These are phyloP conservation scores for Entomyzon cyanotis DNA, from an alignment of 2,113 vertebrate genomes.

Conservation along the genomic window DNA sequence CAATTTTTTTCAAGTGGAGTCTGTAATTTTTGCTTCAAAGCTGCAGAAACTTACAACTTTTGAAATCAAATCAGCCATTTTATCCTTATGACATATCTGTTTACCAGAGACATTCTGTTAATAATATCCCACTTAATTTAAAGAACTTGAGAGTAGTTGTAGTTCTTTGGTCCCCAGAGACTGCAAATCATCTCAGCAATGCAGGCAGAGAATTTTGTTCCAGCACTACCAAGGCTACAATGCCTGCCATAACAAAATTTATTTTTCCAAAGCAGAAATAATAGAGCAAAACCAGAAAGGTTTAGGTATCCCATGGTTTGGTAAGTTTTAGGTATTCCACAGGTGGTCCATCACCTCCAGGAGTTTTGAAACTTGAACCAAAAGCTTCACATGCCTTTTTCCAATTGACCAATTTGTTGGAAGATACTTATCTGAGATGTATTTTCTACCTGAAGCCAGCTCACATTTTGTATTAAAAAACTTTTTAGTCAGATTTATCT, in stretches of 20 bases:
- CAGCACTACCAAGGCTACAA: background rate
- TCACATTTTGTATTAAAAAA: background rate
- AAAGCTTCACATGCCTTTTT: background rate
- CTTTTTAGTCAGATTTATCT: background rate
- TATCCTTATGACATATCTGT: background rate
- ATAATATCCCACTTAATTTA: background rate
- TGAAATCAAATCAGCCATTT: background rate
- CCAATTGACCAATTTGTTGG: fast-evolving
- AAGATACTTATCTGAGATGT: background rate
- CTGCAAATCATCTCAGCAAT: background rate
- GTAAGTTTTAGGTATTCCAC: background rate
- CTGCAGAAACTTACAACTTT: background rate
- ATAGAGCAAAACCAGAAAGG: background rate
- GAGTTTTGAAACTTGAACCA: background rate
- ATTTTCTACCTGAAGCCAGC: background rate
- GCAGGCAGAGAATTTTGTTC: background rate
- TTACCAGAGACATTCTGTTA: background rate
- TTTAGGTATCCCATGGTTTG: background rate
- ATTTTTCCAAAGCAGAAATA: background rate
- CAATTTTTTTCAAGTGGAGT: background rate
- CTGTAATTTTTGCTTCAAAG: background rate
- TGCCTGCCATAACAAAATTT: background rate
- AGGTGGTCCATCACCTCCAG: background rate
- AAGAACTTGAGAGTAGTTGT: background rate
- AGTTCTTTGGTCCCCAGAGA: background rate